A percentile compares a stretch with the other conserved stretches of the same genome.
Conservation (phyloP, 2,888 invertebrate genomes). For the Neocrepidodera transversa region DNA sequence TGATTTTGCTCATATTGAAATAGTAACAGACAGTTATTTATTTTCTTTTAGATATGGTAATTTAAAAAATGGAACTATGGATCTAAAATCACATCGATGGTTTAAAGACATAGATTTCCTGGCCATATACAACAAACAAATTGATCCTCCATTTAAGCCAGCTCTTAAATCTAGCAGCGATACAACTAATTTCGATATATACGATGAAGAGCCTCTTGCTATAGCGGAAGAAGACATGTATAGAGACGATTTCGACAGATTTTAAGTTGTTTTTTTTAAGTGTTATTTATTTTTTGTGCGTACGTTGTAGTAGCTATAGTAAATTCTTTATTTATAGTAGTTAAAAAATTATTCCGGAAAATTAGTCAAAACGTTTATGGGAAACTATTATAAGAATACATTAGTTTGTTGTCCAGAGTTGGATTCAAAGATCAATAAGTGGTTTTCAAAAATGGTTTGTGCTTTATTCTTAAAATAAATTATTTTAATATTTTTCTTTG, state of each 20-base stretch:
- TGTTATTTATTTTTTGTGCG: conserved; percentile 7
- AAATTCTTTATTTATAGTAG: too few species aligned
- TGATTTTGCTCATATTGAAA: too few species aligned
- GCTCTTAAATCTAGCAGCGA: conserved; percentile 66
- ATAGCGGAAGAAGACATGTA: conserved; percentile 63
- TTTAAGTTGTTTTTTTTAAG: conserved; percentile 58
- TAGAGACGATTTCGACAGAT: conserved; percentile 71
- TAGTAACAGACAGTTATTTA: not conserved
- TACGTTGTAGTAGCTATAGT: too few species aligned
- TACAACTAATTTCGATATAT: conserved; percentile 74
- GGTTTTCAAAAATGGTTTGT: too few species aligned
- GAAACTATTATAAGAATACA: too few species aligned
- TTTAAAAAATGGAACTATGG: conserved; percentile 81
- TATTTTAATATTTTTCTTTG: too few species aligned
- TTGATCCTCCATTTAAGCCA: conserved; percentile 70
- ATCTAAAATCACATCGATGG: conserved; percentile 91
- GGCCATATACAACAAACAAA: conserved; percentile 77
- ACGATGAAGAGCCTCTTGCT: conserved; percentile 54
- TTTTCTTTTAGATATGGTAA: conserved; percentile 75
- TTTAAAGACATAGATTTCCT: conserved; percentile 84
- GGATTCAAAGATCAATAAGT: too few species aligned
- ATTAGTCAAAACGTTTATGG: too few species aligned
- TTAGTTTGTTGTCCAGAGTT: too few species aligned
- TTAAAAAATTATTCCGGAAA: too few species aligned
- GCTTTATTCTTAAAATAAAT: too few species aligned